These are phyloP conservation scores for Corvus moneduloides DNA, from an alignment of 2,113 vertebrate species.

Conservation along the genomic window DNA sequence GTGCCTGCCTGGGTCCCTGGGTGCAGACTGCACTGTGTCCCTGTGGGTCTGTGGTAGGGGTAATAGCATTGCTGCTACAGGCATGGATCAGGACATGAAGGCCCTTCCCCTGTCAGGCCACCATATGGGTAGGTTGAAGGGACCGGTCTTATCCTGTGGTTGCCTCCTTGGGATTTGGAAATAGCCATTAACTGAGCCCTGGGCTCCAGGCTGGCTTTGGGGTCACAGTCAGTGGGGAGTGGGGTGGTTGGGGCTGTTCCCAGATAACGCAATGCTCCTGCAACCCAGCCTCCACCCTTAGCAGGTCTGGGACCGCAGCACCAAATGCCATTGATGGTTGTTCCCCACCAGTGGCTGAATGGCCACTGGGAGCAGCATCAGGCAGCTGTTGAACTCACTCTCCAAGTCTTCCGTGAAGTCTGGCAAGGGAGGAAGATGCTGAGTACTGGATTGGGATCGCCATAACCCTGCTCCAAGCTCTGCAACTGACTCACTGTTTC, in stretches of 20 bases:
- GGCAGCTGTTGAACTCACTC: background rate
- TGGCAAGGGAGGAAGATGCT: background rate
- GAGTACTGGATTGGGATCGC: background rate
- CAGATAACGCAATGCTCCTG: background rate
- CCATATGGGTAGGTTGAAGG: background rate
- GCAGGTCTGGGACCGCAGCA: accelerated
- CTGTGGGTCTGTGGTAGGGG: accelerated
- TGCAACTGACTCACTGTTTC: constrained; percentile 15
- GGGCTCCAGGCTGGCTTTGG: background rate
- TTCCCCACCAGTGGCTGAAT: accelerated
- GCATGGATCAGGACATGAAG: background rate
- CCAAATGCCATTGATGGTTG: background rate
- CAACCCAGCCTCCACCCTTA: background rate
- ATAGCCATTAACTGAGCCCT: accelerated
- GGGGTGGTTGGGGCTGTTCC: background rate
- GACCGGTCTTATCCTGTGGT: background rate
- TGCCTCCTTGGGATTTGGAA: background rate
- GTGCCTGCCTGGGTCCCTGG: accelerated
- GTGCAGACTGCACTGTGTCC: accelerated
- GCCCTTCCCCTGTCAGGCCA: background rate
- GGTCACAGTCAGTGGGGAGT: background rate
- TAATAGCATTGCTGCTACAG: background rate
- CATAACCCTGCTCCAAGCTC: background rate
- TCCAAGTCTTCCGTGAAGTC: background rate
- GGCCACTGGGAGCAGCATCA: background rate